These are phyloP conservation scores for Platorchestia sp. DNA, from an alignment of 1,140 invertebrate genomes.

Conservation along the genomic window DNA sequence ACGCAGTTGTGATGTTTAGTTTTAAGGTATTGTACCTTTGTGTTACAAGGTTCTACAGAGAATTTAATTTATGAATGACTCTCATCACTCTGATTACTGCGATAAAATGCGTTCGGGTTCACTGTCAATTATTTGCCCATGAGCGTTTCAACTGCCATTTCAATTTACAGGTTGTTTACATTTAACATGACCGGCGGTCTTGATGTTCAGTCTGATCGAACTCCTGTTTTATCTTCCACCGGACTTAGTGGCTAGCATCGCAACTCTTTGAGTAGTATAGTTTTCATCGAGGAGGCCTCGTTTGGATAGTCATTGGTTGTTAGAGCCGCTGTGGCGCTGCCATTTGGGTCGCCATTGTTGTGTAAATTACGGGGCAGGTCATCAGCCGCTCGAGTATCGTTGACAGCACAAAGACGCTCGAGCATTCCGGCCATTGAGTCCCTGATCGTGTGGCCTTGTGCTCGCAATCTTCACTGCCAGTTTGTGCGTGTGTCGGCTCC, in stretches of 20 bases:
- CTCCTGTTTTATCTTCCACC: background rate
- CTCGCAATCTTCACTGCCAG: background rate
- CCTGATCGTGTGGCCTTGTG: background rate
- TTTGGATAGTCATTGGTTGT: constrained; percentile 2
- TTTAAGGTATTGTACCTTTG: background rate
- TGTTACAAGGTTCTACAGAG: too few species aligned
- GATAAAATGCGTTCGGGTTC: background rate
- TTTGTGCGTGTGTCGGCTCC: background rate
- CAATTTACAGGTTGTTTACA: background rate
- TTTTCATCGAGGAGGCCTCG: background rate
- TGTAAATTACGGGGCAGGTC: constrained; percentile 32
- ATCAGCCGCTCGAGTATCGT: constrained; percentile 20
- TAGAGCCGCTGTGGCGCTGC: background rate
- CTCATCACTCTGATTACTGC: background rate
- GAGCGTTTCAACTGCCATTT: background rate
- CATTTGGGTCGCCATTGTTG: constrained; percentile 31
- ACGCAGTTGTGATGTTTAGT: background rate
- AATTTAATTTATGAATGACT: background rate
- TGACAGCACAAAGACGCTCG: constrained; percentile 15
- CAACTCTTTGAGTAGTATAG: background rate
- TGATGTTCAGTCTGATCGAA: background rate
- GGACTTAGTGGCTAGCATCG: background rate
- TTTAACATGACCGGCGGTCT: background rate
- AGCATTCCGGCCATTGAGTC: background rate
- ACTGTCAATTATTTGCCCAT: background rate